phyloP scores from a whole-genome alignment of 2,888 invertebrate genomes.

The Tachina lurida region DNA sequence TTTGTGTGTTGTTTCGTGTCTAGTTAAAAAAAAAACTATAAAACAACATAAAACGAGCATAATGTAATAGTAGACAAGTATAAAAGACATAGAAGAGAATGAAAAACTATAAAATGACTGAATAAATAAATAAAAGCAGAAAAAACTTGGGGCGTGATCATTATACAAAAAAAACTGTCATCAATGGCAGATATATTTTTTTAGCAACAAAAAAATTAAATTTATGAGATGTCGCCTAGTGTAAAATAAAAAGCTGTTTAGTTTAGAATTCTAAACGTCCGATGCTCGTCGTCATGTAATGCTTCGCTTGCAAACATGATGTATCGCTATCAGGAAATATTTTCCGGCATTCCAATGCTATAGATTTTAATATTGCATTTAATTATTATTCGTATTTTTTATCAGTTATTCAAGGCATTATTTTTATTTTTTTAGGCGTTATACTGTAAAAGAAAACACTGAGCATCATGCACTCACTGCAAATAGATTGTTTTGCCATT shows the following conservation, averaged over 20 bases:
- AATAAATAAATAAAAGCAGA: slow-evolving; percentile 54
- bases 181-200: slow-evolving; percentile 40
- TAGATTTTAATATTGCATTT: slow-evolving; percentile 39
- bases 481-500: slow-evolving; percentile 32
- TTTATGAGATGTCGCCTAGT: slow-evolving; percentile 22
- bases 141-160: slow-evolving; percentile 69
- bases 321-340: slow-evolving; percentile 59
- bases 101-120: slow-evolving; percentile 27
- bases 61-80: slow-evolving; percentile 26
- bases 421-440: slow-evolving; percentile 60
- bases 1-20: slow-evolving; percentile 11
- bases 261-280: slow-evolving; percentile 9
- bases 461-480: not conserved
- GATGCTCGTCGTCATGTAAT: slow-evolving; percentile 10
- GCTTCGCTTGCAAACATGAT: slow-evolving; percentile 27
- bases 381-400: slow-evolving; percentile 44
- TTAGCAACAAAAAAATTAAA: not conserved
- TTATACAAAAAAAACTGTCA: slow-evolving; percentile 54
- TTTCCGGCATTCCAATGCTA: slow-evolving; percentile 66
- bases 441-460: slow-evolving; percentile 43
- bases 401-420: slow-evolving; percentile 55
- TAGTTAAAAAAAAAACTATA: slow-evolving; percentile 25
- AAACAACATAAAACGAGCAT: slow-evolving; percentile 49
- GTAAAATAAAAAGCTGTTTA: slow-evolving; percentile 29
- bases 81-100: slow-evolving; percentile 61